A percentile compares a stretch with the other conserved stretches of the same genome.
Conservation (phyloP, 2,113 vertebrate species). For the Dipodomys stephensi region DNA sequence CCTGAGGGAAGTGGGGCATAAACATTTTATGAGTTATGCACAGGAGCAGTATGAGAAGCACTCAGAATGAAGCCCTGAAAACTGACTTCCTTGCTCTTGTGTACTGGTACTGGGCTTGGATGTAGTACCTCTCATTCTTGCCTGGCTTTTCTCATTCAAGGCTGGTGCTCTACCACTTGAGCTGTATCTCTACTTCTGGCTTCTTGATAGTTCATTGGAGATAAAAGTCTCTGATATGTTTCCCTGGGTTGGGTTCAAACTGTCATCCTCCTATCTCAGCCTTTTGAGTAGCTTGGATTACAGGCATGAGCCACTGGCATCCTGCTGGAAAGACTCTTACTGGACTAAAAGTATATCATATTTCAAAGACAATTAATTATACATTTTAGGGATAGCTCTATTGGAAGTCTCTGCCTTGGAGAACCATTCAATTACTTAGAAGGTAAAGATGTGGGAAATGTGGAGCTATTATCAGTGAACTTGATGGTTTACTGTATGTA, state of each 20-base stretch:
- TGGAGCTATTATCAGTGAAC: not conserved
- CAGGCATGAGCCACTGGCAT: too few species aligned
- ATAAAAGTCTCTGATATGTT: too few species aligned
- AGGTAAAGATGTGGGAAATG: not conserved
- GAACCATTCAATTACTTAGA: not conserved
- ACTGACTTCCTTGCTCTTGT: not conserved
- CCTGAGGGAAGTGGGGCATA: slow-evolving; percentile 5
- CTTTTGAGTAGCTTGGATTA: too few species aligned
- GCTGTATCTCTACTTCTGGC: too few species aligned
- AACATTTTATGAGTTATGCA: slow-evolving; percentile 34
- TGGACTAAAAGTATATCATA: not conserved
- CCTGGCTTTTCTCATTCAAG: too few species aligned
- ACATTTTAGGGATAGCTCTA: not conserved
- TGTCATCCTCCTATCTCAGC: too few species aligned
- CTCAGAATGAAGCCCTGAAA: not conserved
- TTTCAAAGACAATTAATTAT: not conserved
- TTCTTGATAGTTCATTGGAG: too few species aligned
- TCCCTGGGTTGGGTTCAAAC: too few species aligned
- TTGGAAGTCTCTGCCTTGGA: not conserved
- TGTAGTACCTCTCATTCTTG: too few species aligned
- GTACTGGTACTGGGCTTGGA: not conserved
- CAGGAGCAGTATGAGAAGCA: not conserved
- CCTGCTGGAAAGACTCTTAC: not conserved
- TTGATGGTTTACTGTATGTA: not conserved
- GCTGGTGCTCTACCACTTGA: too few species aligned